Conservation (phyloP, 2,113 vertebrate genomes). For the Lasiurus cinereus region DNA sequence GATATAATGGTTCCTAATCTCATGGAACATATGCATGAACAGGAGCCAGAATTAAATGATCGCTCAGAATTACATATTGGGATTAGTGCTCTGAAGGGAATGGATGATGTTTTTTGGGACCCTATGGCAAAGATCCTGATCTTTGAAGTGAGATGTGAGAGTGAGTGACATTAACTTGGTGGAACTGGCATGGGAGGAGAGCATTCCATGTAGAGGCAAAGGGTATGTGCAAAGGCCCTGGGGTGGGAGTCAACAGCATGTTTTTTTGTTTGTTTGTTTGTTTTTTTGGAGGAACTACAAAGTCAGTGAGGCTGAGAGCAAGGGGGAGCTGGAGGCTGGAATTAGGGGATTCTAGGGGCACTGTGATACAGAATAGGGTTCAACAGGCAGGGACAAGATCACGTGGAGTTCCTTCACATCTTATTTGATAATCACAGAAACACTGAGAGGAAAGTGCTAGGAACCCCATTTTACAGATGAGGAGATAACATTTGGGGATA, state of each 20-base stretch:
- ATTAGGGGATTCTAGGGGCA: not conserved
- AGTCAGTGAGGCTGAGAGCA: not conserved
- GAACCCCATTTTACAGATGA: not conserved
- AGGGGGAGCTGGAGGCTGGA: not conserved
- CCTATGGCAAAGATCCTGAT: not conserved
- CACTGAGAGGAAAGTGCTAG: not conserved
- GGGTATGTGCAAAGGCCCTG: not conserved
- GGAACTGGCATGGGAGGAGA: not conserved
- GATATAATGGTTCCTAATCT: not conserved
- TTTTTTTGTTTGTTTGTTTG: not conserved
- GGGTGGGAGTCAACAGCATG: not conserved
- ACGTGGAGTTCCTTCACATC: not conserved
- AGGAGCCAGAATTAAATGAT: not conserved
- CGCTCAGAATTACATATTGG: not conserved
- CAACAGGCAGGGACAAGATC: not conserved
- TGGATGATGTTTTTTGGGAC: not conserved
- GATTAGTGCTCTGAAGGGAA: not conserved
- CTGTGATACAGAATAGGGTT: not conserved
- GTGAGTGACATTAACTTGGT: not conserved
- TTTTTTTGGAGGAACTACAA: not conserved
- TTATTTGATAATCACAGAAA: not conserved
- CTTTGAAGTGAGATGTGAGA: not conserved
- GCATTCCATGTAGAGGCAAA: not conserved
- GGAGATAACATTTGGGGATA: not conserved
- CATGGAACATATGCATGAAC: not conserved